Conservation (phyloP, 1,140 invertebrate genomes). For the Gerris buenoi region DNA sequence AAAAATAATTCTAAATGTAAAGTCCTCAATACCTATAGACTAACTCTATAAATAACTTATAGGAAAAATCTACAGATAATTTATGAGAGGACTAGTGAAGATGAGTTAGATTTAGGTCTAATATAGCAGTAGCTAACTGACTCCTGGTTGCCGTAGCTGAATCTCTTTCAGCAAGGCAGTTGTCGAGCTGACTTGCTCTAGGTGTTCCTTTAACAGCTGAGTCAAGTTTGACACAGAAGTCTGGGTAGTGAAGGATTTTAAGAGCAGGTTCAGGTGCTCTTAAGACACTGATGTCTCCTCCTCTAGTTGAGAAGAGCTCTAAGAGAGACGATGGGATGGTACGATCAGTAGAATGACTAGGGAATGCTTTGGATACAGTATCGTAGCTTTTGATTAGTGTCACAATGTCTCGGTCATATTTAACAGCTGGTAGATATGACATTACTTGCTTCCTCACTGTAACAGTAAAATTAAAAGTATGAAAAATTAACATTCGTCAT, state of each 20-base stretch:
- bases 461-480: constrained; percentile 12
- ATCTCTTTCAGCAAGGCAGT: constrained; percentile 17
- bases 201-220: not conserved
- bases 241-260: constrained; percentile 21
- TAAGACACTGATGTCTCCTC: constrained; percentile 42
- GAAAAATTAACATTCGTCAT: not conserved
- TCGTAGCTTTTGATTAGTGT: constrained; percentile 13
- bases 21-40: too few relatives aligned
- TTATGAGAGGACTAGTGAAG: not conserved
- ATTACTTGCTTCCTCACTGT: constrained; percentile 38
- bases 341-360: constrained; percentile 7
- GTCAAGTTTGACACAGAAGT: constrained; percentile 6
- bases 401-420: constrained; percentile 43
- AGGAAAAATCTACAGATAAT: too few relatives aligned
- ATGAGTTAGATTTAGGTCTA: constrained; percentile 12
- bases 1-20: too few relatives aligned
- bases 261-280: constrained; percentile 54
- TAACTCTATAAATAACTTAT: too few relatives aligned
- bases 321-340: not conserved
- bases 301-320: not conserved
- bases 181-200: not conserved
- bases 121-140: constrained; percentile 20
- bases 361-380: not conserved
- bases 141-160: constrained; percentile 21
- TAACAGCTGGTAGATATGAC: constrained; percentile 40